Evolutionary conservation across 2,888 invertebrate genomes (phyloP).

Genomic region (Monopis laevigella): DNA sequence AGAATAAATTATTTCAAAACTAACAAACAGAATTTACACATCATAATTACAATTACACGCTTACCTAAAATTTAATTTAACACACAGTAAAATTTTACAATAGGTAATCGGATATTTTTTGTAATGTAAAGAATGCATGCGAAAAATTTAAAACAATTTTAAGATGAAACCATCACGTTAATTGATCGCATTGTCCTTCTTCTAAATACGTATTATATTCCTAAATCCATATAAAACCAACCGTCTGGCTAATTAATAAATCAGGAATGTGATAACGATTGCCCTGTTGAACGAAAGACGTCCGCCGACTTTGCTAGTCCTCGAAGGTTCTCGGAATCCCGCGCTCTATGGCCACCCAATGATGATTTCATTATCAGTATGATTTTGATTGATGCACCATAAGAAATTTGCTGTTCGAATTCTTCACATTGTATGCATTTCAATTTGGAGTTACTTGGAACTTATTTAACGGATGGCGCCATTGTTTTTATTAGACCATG

Average conservation of each 20-base stretch:
- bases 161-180: too few relatives aligned
- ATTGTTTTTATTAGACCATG: too few relatives aligned
- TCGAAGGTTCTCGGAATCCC: slow-evolving; percentile 47
- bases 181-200: too few relatives aligned
- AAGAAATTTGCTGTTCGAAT: slow-evolving; percentile 57
- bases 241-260: slow-evolving; percentile 53
- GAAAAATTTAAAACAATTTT: too few relatives aligned
- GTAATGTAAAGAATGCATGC: too few relatives aligned
- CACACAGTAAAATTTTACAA: too few relatives aligned
- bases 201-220: background rate
- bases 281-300: background rate
- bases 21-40: background rate
- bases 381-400: slow-evolving; percentile 65
- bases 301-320: slow-evolving; percentile 15
- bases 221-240: background rate
- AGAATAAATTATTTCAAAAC: background rate
- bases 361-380: slow-evolving; percentile 67
- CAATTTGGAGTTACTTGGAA: slow-evolving; percentile 61
- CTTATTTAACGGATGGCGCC: slow-evolving; percentile 60
- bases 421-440: slow-evolving; percentile 55
- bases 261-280: slow-evolving; percentile 63
- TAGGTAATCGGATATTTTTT: too few relatives aligned
- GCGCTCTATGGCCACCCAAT: slow-evolving; percentile 65
- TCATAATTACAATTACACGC: slow-evolving; percentile 3
- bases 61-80: too few relatives aligned